Conservation (phyloP, 2,113 vertebrate species). For the Phaetusa simplex region DNA sequence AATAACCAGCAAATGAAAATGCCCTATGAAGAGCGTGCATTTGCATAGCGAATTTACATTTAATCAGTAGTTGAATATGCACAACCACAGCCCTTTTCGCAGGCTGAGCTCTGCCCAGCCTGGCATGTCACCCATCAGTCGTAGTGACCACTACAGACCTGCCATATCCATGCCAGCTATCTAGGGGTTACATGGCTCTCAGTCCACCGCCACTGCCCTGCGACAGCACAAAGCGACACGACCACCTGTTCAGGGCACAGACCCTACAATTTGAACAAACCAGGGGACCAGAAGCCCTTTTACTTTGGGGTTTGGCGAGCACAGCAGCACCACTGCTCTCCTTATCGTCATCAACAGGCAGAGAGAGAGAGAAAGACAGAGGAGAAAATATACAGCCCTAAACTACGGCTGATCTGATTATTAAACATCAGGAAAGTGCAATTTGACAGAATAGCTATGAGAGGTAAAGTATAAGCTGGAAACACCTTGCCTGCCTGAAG, state of each 20-base stretch:
- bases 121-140: neutral
- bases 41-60: neutral
- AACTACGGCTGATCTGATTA: neutral
- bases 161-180: neutral
- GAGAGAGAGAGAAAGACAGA: neutral
- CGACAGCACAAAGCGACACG: neutral
- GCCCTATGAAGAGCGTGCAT: neutral
- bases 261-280: neutral
- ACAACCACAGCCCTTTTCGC: neutral
- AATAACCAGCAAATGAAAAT: neutral
- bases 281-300: neutral
- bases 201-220: neutral
- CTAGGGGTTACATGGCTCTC: neutral
- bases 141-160: neutral
- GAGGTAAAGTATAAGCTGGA: neutral
- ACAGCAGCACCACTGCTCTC: neutral
- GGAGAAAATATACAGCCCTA: neutral
- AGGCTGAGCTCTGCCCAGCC: neutral
- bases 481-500: neutral
- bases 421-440: neutral
- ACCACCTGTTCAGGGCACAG: fast-evolving
- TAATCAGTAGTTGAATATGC: neutral
- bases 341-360: neutral
- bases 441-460: neutral
- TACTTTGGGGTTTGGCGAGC: neutral